Base-by-base conservation (phyloP, 2,888 invertebrate species). In the Athalia circularis region DNA sequence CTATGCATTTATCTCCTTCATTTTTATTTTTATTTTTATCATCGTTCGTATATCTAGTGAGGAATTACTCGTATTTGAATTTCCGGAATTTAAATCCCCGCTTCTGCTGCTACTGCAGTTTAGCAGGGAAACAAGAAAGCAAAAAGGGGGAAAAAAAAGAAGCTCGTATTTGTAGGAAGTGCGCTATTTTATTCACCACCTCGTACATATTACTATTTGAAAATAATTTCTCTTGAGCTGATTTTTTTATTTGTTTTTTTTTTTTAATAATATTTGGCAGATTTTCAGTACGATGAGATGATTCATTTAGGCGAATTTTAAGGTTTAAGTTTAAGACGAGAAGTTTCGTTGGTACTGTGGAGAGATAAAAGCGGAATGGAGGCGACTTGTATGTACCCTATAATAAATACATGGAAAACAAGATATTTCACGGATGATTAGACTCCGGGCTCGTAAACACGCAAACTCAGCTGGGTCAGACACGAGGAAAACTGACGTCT, bases 351-450 rank as follows among this genome's bases (percentile, higher is more conserved):
- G 29, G 29, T 29, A 29, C 29, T 29, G 29, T 29, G 29, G 2
- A 2, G 45, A 72, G 72, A 72, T 72, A 72, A 72, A 72, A 59
- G 57, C 15, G 68, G n/a, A 68, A 15, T 5, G 13, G 61, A 13
- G 6, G n/a, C 13, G 43, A 9, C 11, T 47, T 9, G 59, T 47
- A 59, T 57, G 57, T 59, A 29, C 29, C 29, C 29, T 29, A 29
- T 72, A 72, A 59, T 72, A 72, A 72, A 72, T 72, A 57, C 72
- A 72, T 57, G 59, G 72, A 72, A 72, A 72, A 72, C 57, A 72
- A 72, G 72, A 72, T 72, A 57, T 72, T 72, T 72, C 72, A 72
- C n/a, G 72, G 57, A 9, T 59, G 72, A 72, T 72, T 72, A 72
- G 57, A 72, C 45, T 13, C 9, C 47, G 47, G 47, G 11, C 43